Conservation (phyloP, 37 sponge, comb jelly and placozoan species). For the Beroe forskalii region DNA sequence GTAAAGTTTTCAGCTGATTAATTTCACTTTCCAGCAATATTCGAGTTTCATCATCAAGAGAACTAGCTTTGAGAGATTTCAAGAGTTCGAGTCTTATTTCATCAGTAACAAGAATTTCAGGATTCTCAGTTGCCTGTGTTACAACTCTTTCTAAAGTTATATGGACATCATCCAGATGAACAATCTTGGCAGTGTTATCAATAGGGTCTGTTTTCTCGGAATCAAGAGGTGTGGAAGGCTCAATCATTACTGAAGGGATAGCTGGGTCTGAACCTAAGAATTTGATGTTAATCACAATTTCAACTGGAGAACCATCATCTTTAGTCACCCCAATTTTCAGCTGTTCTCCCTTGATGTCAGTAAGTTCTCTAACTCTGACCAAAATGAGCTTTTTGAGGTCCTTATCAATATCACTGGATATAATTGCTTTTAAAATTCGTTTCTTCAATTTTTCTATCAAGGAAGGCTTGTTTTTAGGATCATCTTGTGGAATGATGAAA, state of each 20-base stretch:
- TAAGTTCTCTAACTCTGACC: not conserved
- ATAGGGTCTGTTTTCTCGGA: too few relatives aligned
- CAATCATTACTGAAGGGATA: not conserved
- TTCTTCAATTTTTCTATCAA: not conserved
- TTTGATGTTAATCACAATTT: not conserved
- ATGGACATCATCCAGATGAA: conserved; percentile 12
- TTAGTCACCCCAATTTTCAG: not conserved
- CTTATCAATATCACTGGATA: not conserved
- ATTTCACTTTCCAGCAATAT: conserved; percentile 7
- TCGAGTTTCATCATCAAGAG: conserved; percentile 3
- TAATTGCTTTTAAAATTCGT: not conserved
- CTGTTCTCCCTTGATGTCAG: not conserved
- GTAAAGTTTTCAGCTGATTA: not conserved
- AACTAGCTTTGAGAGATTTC: not conserved
- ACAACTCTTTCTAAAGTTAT: not conserved
- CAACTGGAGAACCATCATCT: not conserved
- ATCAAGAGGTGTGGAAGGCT: not conserved
- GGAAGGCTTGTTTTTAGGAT: not conserved
- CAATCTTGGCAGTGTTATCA: conserved; percentile 6
- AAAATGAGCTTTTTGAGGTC: not conserved
- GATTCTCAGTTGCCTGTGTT: not conserved
- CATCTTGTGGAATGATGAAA: not conserved
- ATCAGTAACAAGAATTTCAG: not conserved
- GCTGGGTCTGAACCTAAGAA: not conserved
- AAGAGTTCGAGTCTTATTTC: not conserved